phyloP scores from a whole-genome alignment of 2,888 invertebrate species.

The Tiphia femorata region DNA sequence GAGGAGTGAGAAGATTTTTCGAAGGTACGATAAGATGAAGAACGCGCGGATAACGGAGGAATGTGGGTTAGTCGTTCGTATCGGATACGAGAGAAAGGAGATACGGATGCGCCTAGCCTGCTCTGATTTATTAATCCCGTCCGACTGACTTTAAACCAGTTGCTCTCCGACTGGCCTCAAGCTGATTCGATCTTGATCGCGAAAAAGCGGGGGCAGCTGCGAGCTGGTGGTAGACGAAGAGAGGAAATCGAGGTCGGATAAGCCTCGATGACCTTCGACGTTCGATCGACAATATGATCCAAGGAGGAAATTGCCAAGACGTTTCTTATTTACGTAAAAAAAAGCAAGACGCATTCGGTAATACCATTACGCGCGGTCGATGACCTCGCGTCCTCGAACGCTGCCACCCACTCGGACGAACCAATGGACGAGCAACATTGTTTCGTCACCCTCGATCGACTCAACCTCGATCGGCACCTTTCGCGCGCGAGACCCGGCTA shows the following conservation, averaged over 20 bases:
- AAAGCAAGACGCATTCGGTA: no score
- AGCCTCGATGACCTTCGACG: slow-evolving; percentile 14
- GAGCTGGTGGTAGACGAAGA: slow-evolving; percentile 8
- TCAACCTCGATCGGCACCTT: neutral
- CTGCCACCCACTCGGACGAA: neutral
- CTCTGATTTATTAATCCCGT: no score
- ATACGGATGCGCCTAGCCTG: no score
- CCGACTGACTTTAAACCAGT: slow-evolving; percentile 18
- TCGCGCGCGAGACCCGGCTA: neutral
- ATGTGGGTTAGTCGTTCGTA: no score
- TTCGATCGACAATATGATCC: slow-evolving; percentile 14
- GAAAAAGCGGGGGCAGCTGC: slow-evolving; percentile 23
- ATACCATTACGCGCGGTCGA: no score
- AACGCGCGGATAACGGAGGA: no score
- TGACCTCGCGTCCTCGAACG: neutral
- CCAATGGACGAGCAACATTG: neutral
- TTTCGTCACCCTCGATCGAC: neutral
- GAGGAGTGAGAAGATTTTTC: no score
- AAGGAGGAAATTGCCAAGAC: neutral
- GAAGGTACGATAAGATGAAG: no score
- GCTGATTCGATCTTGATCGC: slow-evolving; percentile 16
- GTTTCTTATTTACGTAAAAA: no score
- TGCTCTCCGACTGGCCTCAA: slow-evolving; percentile 13
- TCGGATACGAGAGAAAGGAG: no score
- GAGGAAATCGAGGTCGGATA: slow-evolving; percentile 13